phyloP scores from a whole-genome alignment of 37 sponge, comb jelly and placozoan genomes.

The Spongilla lacustris region DNA sequence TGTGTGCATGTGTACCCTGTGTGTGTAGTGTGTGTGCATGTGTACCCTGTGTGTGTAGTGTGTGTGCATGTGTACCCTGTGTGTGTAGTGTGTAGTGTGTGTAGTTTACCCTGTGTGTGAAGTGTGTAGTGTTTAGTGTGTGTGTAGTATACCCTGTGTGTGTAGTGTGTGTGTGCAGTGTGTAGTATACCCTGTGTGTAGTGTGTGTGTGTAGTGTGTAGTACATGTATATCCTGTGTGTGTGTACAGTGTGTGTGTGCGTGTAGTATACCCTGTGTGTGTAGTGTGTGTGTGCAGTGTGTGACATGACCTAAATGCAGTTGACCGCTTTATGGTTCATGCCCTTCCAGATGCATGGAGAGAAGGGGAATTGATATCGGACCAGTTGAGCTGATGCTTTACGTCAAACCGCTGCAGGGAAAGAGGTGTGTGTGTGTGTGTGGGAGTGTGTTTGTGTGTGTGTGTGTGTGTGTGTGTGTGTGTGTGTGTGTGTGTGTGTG shows the following conservation, averaged over 20 bases:
- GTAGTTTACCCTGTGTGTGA: neutral
- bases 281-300: too few species aligned
- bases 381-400: conserved; percentile 59
- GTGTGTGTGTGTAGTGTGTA: too few species aligned
- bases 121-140: neutral
- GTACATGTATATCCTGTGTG: too few species aligned
- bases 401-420: conserved; percentile 70
- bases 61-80: neutral
- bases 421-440: conserved; percentile 19
- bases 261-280: too few species aligned
- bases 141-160: too few species aligned
- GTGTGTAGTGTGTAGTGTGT: neutral
- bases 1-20: too few species aligned
- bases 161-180: too few species aligned
- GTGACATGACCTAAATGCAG: too few species aligned
- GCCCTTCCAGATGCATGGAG: conserved; percentile 45
- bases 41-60: neutral
- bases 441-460: neutral
- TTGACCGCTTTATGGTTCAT: neutral
- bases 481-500: too few species aligned
- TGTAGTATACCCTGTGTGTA: too few species aligned
- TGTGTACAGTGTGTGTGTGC: too few species aligned
- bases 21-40: too few species aligned
- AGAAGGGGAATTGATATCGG: conserved; percentile 75
- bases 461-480: neutral